Evolutionary conservation across 2,888 invertebrate species (phyloP).

Genomic region (Limenitis camilla): DNA sequence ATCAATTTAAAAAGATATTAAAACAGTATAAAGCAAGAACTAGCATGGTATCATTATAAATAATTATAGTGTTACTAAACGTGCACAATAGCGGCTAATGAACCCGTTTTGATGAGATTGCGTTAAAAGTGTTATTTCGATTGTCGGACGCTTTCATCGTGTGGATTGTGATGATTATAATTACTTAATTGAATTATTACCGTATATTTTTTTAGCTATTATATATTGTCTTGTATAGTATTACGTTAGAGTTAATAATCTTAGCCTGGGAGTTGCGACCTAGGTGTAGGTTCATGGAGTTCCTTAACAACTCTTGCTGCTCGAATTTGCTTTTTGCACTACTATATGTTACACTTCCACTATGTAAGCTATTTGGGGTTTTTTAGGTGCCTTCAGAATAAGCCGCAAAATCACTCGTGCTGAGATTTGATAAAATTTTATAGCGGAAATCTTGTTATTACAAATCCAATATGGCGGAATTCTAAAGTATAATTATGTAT

Average conservation of each 20-base stretch:
- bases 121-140: slow-evolving; percentile 7
- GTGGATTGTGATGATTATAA: slow-evolving; percentile 1
- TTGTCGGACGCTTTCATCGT: slow-evolving; percentile 14
- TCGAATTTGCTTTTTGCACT: too few relatives aligned
- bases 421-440: too few relatives aligned
- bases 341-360: too few relatives aligned
- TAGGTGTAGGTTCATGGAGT: not conserved
- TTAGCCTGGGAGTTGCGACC: not conserved
- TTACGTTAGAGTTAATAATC: too few relatives aligned
- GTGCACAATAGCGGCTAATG: slow-evolving; percentile 19
- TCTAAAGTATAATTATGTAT: too few relatives aligned
- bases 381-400: too few relatives aligned
- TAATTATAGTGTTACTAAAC: slow-evolving; percentile 14
- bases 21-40: not conserved
- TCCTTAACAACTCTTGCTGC: not conserved
- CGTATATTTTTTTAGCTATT: too few relatives aligned
- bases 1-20: not conserved
- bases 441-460: too few relatives aligned
- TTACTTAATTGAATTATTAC: slow-evolving; percentile 6
- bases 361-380: too few relatives aligned
- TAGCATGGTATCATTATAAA: slow-evolving; percentile 9
- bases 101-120: slow-evolving; percentile 19
- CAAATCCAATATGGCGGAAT: too few relatives aligned
- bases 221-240: too few relatives aligned
- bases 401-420: too few relatives aligned